Percentiles rank a stretch among this genome's conserved stretches.
These are phyloP conservation scores for Gadus macrocephalus DNA, from an alignment of 2,113 vertebrate genomes.

Conservation along the genomic window DNA sequence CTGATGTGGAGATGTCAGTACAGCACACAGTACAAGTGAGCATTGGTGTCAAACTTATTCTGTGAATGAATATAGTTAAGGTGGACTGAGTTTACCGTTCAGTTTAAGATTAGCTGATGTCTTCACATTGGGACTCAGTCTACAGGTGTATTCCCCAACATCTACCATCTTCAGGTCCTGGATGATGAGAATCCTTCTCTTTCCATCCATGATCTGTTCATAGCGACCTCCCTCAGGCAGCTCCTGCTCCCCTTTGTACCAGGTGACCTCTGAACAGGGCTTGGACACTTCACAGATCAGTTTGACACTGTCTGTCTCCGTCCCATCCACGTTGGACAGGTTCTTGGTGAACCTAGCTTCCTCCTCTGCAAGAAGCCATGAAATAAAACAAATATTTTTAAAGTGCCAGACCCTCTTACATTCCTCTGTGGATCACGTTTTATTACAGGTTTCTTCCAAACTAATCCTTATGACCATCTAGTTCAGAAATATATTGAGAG, in stretches of 20 bases:
- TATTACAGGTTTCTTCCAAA: no score
- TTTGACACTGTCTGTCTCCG: conserved; percentile 90
- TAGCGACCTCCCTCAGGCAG: conserved; percentile 90
- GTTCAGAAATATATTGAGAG: no score
- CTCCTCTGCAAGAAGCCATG: conserved; percentile 79
- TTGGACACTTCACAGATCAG: conserved; percentile 95
- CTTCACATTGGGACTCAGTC: conserved; percentile 74
- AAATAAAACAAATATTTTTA: not conserved
- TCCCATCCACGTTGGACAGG: conserved; percentile 88
- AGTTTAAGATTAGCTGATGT: conserved; percentile 86
- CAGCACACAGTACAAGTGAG: no score
- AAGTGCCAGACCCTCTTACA: no score
- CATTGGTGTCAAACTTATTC: no score
- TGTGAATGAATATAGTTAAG: no score
- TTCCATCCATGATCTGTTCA: conserved; percentile 84
- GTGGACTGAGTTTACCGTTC: conserved; percentile 71
- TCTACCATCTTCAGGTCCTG: conserved; percentile 85
- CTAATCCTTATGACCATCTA: no score
- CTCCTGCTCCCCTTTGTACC: conserved; percentile 90
- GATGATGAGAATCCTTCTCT: conserved; percentile 87
- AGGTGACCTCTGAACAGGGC: conserved; percentile 83
- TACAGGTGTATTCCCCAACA: conserved; percentile 83
- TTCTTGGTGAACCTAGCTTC: conserved; percentile 95
- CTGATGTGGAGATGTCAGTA: no score
- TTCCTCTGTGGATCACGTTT: no score